Base-by-base conservation (phyloP, 2,797 vertebrate genomes). In the Glossophaga mutica region DNA sequence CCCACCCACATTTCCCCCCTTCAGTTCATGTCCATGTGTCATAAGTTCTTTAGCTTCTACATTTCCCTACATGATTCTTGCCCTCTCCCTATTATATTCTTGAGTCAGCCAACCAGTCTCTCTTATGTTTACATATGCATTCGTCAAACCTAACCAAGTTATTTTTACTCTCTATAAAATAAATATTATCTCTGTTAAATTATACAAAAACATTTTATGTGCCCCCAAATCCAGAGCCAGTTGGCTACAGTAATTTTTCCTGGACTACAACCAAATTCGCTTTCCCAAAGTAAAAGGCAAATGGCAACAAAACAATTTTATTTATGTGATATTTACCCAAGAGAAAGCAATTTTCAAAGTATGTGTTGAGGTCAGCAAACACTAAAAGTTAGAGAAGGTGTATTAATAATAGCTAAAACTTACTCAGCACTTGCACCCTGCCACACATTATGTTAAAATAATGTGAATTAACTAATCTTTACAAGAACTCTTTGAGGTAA, bases 211-310 rank as follows among this genome's bases (percentile, higher is more conserved):
- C 32, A 22, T 81, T 93, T 77, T 57, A n/a, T 46, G 32, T 78
- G 9, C 9, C 39, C 48, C 26, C 26, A 26, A 78, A 67, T 34
- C 15, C 44, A 95, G 15, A 77, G 19, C 29, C 68, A 95, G 59
- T 29, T 11, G 19, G 18, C 8, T 19, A 62, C 6, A 11, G 29
- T 59, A 74, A 11, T 55, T 82, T 90, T 90, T 82, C 68, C 16
- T 91, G 18, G 3, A 6, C 34, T 76, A 83, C 44, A 84, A 34
- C 14, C 22, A 29, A 95, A 96, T 12, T 79, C 57, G 59, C 29
- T 70, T 71, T 78, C 68, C 12, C 89, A 93, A 94, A 91, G 29
- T 71, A 94, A 93, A 62, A 93, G 10, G 26, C 14, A 94, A 82
- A 86, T 34, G 50, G 6, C 34, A 89, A 86, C 29, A 84, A 92